Conservation (phyloP, 2,888 invertebrate species). For the Eledona agricola region DNA sequence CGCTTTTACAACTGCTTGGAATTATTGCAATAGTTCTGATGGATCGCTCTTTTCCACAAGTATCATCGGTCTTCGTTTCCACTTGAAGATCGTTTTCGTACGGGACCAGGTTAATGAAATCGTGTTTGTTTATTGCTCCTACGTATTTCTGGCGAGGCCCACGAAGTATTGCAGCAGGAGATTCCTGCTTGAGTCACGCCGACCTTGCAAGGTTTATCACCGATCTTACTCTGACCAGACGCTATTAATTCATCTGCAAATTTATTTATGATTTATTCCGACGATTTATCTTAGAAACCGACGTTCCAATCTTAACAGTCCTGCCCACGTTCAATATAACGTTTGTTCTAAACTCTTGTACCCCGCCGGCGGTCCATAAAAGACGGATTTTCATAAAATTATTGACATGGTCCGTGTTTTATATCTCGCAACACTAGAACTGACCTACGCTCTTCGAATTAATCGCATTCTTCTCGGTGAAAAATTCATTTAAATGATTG, state of each 20-base stretch:
- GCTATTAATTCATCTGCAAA: constrained; percentile 6
- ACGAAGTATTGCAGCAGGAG: constrained; percentile 19
- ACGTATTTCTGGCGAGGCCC: constrained; percentile 20
- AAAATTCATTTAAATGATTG: too few relatives aligned
- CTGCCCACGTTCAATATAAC: background rate
- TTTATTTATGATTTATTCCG: constrained; percentile 5
- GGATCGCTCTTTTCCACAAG: constrained; percentile 19
- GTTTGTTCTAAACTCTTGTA: too few relatives aligned
- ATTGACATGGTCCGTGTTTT: too few relatives aligned
- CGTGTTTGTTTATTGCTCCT: constrained; percentile 25
- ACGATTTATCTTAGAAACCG: background rate
- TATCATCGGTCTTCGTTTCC: too few relatives aligned
- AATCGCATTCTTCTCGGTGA: too few relatives aligned
- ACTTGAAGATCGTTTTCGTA: too few relatives aligned
- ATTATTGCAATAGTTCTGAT: constrained; percentile 29
- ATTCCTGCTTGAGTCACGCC: constrained; percentile 26
- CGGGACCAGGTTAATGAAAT: constrained; percentile 22
- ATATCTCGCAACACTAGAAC: too few relatives aligned
- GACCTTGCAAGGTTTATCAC: constrained; percentile 30
- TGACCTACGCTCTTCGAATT: too few relatives aligned
- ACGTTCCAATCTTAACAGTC: constrained; percentile 3
- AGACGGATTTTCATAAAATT: constrained; percentile 1
- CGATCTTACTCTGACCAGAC: constrained; percentile 15
- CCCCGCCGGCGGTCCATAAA: background rate
- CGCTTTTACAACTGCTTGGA: constrained; percentile 18